Evolutionary conservation across 2,888 invertebrate species (phyloP), one percentile per base, ranked within the genome.

Genomic region (Ecliptopera silaceata): DNA sequence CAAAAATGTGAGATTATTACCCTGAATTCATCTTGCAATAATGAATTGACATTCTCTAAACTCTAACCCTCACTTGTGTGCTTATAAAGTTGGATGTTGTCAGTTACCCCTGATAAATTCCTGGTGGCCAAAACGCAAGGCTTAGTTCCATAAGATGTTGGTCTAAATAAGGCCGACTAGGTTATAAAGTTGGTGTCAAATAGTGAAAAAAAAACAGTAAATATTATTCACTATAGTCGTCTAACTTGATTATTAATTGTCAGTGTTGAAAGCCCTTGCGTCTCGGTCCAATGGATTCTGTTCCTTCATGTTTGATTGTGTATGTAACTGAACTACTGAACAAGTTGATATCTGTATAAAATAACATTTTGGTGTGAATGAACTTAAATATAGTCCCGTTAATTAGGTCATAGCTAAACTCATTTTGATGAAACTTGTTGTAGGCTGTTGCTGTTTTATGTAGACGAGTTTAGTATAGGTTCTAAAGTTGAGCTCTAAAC

Each of bases 41-140:
- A n/a, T 70, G 67, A 72, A 66, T 61, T 60, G 72, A 68, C n/a
- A 20, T 77, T 75, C 60, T 66, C 31, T 69, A 69, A 69, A 69
- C 73, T 70, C 71, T 80, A 78, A 80, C 74, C 68, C 75, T 77
- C 74, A 71, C 79, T 74, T 78, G 61, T 67, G 69, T 69, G 65
- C 64, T 51, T 47, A n/a, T n/a, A 42, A 17, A 47, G 15, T 47
- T 48, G 39, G 20, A 17, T 41, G 46, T 34, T 39, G 22, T 32
- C 11, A 3, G 42, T 32, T 43, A 46, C 13, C 22, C 45, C n/a
- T 26, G n/a, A 22, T 39, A 4, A 32, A 54, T 18, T 26, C 41
- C 29, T 20, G 15, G 22, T n/a, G 32, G 41, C 17, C 41, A 41
- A 12, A 42, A 47, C 41, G 53, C 32, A 34, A 54, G 20, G 45